Base-by-base conservation (phyloP, 2,888 invertebrate genomes). In the Athetis lepigone region DNA sequence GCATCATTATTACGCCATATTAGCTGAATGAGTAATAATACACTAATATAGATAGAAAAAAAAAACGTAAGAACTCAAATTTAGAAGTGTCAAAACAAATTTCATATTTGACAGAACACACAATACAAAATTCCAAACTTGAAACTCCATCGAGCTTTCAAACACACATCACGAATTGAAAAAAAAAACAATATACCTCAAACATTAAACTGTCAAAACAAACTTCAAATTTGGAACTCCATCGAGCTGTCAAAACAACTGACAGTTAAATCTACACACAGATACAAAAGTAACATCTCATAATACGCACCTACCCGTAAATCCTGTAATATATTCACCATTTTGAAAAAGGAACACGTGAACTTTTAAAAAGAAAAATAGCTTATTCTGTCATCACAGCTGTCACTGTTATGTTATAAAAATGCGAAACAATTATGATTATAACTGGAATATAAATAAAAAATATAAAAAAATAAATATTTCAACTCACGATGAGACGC, bases 221-320 rank as follows among this genome's bases (percentile, higher is more conserved):
- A 13, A 9, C 6, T 11, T n/a, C 16, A 21, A 19, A 43, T n/a
- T n/a, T n/a, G n/a, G n/a, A n/a, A n/a, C n/a, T n/a, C n/a, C n/a
- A n/a, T n/a, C n/a, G n/a, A n/a, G n/a, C n/a, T n/a, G n/a, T n/a
- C n/a, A n/a, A n/a, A n/a, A n/a, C n/a, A n/a, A n/a, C n/a, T n/a
- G n/a, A 16, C 25, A 25, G 25, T 25, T 25, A 25, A 4, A 6
- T 4, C 25, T 4, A 25, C 25, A 6, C 6, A n/a, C n/a, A n/a
- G 4, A 6, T 27, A 6, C 7, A 8, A 27, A 33, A 33, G 2
- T n/a, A 2, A 27, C n/a, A 23, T 23, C 21, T 13, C 18, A 2
- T 27, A n/a, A n/a, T 63, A 66, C 66, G 63, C 54, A 62, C 70
- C 59, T 19, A 74, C 39, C 49, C 75, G 52, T 21, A 71, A 39